Evolutionary conservation across 2,113 vertebrate genomes (phyloP).

Genomic region (human): GRCh38 chr3:55536501-55537000

Average conservation of each 20-base stretch:
- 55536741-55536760: background rate
- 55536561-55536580: background rate
- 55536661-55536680: background rate
- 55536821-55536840: background rate
- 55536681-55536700: background rate
- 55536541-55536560: background rate
- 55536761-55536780: background rate
- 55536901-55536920: slow-evolving; percentile 66
- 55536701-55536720: background rate
- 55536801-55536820: background rate
- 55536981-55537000: slow-evolving; percentile 72
- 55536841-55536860: slow-evolving; percentile 32
- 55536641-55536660: background rate
- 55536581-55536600: background rate
- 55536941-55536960: slow-evolving; percentile 78
- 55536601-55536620: background rate
- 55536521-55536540: background rate
- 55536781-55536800: background rate
- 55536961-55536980: slow-evolving; percentile 70
- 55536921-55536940: slow-evolving; percentile 78
- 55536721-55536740: background rate
- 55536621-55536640: background rate
- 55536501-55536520: background rate
- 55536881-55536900: slow-evolving; percentile 74
- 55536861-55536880: slow-evolving; percentile 41